phyloP scores from a whole-genome alignment of 2,113 vertebrate species.

The Xiphias gladius region DNA sequence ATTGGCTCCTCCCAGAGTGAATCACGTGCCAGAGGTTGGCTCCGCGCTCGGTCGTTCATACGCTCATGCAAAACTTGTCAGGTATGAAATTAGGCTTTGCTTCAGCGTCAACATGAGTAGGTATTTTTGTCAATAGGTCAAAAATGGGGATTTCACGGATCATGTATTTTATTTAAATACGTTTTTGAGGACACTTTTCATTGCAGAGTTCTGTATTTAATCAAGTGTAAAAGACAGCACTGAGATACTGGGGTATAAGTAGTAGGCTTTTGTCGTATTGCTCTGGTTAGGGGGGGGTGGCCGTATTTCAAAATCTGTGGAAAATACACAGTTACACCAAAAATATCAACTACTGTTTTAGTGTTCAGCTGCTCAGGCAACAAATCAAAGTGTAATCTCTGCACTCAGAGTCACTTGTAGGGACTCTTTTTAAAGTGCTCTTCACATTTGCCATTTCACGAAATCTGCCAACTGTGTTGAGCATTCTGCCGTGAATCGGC shows the following conservation, averaged over 20 bases:
- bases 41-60: neutral
- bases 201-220: conserved; percentile 23
- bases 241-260: neutral
- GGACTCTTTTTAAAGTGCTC: conserved; percentile 9
- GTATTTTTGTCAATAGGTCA: conserved; percentile 44
- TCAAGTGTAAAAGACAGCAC: conserved; percentile 9
- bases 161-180: conserved; percentile 25
- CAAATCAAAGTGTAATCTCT: conserved; percentile 31
- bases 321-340: neutral
- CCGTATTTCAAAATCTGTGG: neutral
- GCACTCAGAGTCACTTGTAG: conserved; percentile 16
- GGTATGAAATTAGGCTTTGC: conserved; percentile 43
- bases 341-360: conserved; percentile 20
- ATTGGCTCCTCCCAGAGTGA: conserved; percentile 51
- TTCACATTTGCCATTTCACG: conserved; percentile 34
- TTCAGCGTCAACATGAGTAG: conserved; percentile 8
- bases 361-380: conserved; percentile 3
- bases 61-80: conserved; percentile 26
- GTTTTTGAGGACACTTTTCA: conserved; percentile 8
- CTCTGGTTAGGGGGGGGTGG: neutral
- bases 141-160: conserved; percentile 20
- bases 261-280: neutral
- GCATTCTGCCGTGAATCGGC: conserved; percentile 19
- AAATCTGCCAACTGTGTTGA: conserved; percentile 9
- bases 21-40: conserved; percentile 7